These are phyloP conservation scores for Arctia plantaginis DNA, from an alignment of 2,888 invertebrate species.

Conservation along the genomic window DNA sequence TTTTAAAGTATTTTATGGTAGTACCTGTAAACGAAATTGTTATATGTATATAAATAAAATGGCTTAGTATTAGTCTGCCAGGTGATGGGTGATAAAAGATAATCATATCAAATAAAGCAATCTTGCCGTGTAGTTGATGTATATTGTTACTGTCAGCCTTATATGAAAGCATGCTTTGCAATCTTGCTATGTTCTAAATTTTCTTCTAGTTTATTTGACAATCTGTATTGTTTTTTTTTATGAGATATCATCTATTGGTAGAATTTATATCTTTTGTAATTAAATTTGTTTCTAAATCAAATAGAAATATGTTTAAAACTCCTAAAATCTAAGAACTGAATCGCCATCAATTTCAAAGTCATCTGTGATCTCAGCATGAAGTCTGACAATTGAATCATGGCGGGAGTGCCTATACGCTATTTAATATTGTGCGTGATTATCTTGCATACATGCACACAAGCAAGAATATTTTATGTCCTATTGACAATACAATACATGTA, in stretches of 20 bases:
- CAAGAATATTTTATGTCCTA: slow-evolving; percentile 28
- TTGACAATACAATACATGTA: slow-evolving; percentile 34
- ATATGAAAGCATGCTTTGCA: not conserved
- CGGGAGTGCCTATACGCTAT: not conserved
- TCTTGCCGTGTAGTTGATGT: slow-evolving; percentile 38
- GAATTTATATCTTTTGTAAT: not conserved
- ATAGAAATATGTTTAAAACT: not conserved
- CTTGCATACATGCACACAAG: not conserved
- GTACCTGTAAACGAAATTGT: slow-evolving; percentile 43
- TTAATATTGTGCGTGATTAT: not conserved
- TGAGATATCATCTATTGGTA: not conserved
- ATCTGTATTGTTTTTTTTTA: not conserved
- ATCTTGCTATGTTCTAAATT: not conserved
- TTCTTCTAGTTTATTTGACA: not conserved
- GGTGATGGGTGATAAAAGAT: slow-evolving; percentile 45
- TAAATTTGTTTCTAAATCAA: not conserved
- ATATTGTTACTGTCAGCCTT: slow-evolving; percentile 6
- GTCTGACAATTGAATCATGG: not conserved
- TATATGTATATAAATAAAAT: slow-evolving; percentile 28
- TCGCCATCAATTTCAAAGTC: not conserved
- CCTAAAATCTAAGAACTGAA: not conserved
- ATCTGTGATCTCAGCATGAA: not conserved
- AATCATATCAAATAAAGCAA: slow-evolving; percentile 56
- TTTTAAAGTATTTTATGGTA: slow-evolving; percentile 48
- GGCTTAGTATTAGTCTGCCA: slow-evolving; percentile 42